Evolutionary conservation across 2,113 vertebrate genomes (phyloP), one percentile per base, ranked within the genome.

Genomic region (Mystacornis crossleyi): DNA sequence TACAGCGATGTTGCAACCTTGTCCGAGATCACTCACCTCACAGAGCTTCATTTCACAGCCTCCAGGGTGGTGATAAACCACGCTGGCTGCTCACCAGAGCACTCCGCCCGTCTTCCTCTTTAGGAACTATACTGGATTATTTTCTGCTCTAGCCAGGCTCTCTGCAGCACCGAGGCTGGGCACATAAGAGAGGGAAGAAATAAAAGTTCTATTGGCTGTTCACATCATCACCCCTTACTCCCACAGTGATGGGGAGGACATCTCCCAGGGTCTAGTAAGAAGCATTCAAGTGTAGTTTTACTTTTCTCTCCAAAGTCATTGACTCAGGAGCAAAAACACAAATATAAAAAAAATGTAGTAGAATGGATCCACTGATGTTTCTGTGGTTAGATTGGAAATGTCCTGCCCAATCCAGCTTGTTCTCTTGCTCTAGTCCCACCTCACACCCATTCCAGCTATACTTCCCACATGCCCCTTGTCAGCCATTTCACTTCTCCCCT

Each of bases 1-100:
- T 67, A 86, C 10, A 0, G 34, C 20, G 91, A 96, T 89, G 72
- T 93, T 97, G 93, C 92, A 96, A 92, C 65, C 40, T 93, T 81
- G 48, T 50, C 60, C 8, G 3, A 73, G 64, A 89, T 74, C 80
- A 72, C 58, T 91, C 50, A 73, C 70, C 81, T 75, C 18, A 0
- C 45, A 55, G 21, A 90, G 36, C 58, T 93, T 92, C 45, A 14
- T 83, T 96, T 93, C 79, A 86, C 82, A 90, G 92, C 51, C 67
- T 79, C 19, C 28, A 36, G 64, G 26, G 53, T 61, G 45, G 79
- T 60, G 57, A 67, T 38, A 91, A 95, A 60, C 47, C n/a, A 71
- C 67, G 45, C 38, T 74, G 26, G 31, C 34, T 71, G 13, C 60
- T 62, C 25, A 11, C 8, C 26, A 64, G 28, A 73, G 26, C 18